Percentiles rank a stretch among this genome's conserved stretches.
Conservation (phyloP, 2,113 vertebrate genomes). For the Pavo muticus region DNA sequence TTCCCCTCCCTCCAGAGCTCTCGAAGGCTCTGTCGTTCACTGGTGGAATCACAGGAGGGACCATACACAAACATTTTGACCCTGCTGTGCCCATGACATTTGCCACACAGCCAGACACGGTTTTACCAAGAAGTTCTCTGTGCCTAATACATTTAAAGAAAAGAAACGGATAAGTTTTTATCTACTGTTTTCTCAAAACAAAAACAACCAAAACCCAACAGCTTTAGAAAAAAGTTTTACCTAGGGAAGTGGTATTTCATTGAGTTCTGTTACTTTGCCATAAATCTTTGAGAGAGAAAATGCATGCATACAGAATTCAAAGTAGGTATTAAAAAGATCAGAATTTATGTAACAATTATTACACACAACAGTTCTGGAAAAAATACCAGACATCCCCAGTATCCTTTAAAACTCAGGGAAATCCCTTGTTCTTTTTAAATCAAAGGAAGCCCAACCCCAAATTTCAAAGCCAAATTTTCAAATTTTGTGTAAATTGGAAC, state of each 20-base stretch:
- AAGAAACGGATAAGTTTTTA: neutral
- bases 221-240: neutral
- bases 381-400: neutral
- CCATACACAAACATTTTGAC: neutral
- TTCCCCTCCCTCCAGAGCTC: neutral
- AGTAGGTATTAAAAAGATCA: neutral
- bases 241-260: neutral
- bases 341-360: neutral
- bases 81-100: neutral
- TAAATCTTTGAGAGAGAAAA: neutral
- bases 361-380: neutral
- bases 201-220: too few relatives aligned
- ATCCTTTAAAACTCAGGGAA: neutral
- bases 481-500: neutral
- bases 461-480: neutral
- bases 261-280: neutral
- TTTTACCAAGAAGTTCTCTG: neutral
- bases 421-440: neutral
- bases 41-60: neutral
- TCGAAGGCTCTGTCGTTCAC: neutral
- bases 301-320: neutral
- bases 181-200: neutral
- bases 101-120: fast-evolving
- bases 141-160: neutral
- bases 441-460: neutral